These are phyloP conservation scores for Acanthococcus lagerstroemiae DNA, from an alignment of 2,888 invertebrate species.

Conservation along the genomic window DNA sequence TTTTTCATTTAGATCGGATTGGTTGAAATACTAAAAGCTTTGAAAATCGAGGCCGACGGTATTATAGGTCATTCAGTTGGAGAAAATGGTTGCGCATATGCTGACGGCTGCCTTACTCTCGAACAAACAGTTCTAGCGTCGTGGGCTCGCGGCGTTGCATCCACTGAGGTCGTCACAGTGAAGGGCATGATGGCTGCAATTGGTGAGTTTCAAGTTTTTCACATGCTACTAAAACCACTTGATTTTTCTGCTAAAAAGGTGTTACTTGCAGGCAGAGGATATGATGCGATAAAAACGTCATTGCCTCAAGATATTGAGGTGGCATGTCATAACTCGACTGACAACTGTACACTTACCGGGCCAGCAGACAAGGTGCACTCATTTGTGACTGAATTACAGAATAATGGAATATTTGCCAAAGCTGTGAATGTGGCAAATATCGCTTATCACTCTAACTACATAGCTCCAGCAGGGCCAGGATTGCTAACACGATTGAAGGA, in stretches of 20 bases:
- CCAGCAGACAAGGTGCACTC: conserved; percentile 53
- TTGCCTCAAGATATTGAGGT: conserved; percentile 54
- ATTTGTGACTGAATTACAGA: conserved; percentile 54
- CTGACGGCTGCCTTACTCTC: conserved; percentile 52
- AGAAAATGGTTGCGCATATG: conserved; percentile 55
- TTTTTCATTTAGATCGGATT: conserved; percentile 47
- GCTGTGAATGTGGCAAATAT: conserved; percentile 78
- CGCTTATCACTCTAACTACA: conserved; percentile 81
- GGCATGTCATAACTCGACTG: conserved; percentile 69
- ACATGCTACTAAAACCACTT: no score
- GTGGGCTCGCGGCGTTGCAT: conserved; percentile 48
- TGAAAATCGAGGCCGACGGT: conserved; percentile 58
- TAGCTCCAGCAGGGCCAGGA: conserved; percentile 58
- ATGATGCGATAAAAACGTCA: conserved; percentile 36
- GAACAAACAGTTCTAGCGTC: conserved; percentile 53
- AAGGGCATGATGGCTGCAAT: conserved; percentile 49
- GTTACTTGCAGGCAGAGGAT: conserved; percentile 36
- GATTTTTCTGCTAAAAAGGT: neutral
- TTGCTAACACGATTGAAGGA: conserved; percentile 53
- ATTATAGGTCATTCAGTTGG: conserved; percentile 62
- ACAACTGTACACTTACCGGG: conserved; percentile 69
- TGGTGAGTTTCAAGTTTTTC: no score
- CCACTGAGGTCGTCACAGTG: conserved; percentile 42
- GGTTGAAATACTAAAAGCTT: conserved; percentile 51
- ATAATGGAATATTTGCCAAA: conserved; percentile 66